These are phyloP conservation scores for Gambusia yucatana DNA, from an alignment of 2,797 vertebrate species.

Conservation along the genomic window DNA sequence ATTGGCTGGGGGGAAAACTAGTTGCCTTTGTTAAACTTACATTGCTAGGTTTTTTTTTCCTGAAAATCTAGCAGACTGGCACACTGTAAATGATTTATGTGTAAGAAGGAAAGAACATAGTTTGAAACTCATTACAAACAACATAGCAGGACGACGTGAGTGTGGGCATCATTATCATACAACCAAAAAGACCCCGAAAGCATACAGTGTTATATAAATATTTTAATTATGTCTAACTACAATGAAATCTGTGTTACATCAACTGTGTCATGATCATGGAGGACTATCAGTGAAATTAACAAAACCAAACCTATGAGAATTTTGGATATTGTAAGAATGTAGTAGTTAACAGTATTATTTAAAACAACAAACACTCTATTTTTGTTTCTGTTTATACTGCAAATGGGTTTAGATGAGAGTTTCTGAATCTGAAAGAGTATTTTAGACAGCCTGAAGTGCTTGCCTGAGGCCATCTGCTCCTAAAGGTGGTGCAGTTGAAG, in stretches of 20 bases:
- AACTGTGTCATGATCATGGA: neutral
- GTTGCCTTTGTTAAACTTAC: neutral
- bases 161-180: neutral
- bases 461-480: neutral
- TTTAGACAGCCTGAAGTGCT: conserved; percentile 1
- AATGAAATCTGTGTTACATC: neutral
- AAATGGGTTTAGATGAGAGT: neutral
- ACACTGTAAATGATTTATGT: neutral
- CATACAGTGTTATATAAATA: neutral
- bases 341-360: neutral
- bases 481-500: conserved; percentile 1
- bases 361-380: neutral
- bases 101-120: neutral
- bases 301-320: neutral
- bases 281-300: neutral
- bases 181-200: neutral
- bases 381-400: neutral
- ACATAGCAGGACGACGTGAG: neutral
- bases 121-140: neutral
- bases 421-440: neutral
- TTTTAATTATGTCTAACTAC: neutral
- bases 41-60: neutral
- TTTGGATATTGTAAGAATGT: neutral
- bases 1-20: neutral
- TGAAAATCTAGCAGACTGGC: neutral